phyloP scores from a whole-genome alignment of 2,888 invertebrate genomes.

The Thalpophila matura region DNA sequence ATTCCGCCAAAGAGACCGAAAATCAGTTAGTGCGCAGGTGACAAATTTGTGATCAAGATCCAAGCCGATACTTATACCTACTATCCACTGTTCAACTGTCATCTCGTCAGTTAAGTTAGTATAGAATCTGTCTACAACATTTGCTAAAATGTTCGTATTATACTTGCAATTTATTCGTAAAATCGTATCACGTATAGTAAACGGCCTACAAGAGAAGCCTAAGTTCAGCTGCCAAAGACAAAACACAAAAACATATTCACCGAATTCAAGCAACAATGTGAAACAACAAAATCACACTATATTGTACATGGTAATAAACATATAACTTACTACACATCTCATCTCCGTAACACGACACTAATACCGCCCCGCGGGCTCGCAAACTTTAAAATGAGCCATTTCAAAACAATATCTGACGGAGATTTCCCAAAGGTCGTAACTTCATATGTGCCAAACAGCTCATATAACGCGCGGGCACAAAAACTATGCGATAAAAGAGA shows the following conservation, averaged over 20 bases:
- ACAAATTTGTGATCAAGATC: too few relatives aligned
- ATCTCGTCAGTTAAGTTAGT: too few relatives aligned
- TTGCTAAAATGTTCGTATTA: too few relatives aligned
- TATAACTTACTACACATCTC: slow-evolving; percentile 51
- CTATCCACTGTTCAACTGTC: too few relatives aligned
- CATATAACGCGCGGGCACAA: slow-evolving; percentile 42
- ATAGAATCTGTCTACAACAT: too few relatives aligned
- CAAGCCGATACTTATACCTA: too few relatives aligned
- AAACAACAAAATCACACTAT: slow-evolving; percentile 33
- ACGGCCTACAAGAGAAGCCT: too few relatives aligned
- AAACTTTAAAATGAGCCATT: slow-evolving; percentile 84
- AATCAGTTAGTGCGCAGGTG: too few relatives aligned
- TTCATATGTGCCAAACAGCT: slow-evolving; percentile 63
- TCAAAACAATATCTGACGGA: slow-evolving; percentile 85
- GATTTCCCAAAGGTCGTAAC: slow-evolving; percentile 81
- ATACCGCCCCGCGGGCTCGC: slow-evolving; percentile 64
- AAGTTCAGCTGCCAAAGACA: too few relatives aligned
- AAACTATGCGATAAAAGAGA: slow-evolving; percentile 51
- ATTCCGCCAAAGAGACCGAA: too few relatives aligned
- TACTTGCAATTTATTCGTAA: too few relatives aligned
- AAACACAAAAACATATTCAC: not conserved
- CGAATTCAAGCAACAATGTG: slow-evolving; percentile 17
- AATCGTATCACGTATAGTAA: too few relatives aligned
- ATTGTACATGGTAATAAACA: slow-evolving; percentile 43
- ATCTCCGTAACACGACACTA: slow-evolving; percentile 61